Base-by-base conservation (phyloP, 1,140 invertebrate genomes). In the Pissodes strobi region DNA sequence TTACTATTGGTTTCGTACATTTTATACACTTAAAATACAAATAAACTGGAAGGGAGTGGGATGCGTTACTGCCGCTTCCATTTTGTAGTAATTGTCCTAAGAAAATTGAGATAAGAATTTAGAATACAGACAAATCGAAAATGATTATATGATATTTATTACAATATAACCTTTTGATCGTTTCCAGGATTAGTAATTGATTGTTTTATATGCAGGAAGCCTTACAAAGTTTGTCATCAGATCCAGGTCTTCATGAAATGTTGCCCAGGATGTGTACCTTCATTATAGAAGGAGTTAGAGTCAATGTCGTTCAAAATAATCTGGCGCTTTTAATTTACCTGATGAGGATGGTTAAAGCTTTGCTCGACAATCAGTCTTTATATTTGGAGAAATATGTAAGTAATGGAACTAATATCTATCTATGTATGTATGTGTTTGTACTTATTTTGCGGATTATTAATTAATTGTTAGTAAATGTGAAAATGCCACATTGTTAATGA, bases 221-320 rank as follows among this genome's bases (percentile, higher is more conserved):
- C 0, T 77, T 99, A 18, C 94, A 96, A 74, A 98, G 94, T 59
- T 81, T 99, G 39, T 90, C 94, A 1, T 93, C 90, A 22, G 98
- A 99, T 84, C 95, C 97, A 52, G 98, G 93, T n/a, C 81, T 99
- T 1, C 95, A 99, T 77, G 95, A 98, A 82, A 97, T 99, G 93
- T 78, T 99, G 34, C 97, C 98, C 1, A 86, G 96, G 69, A 93
- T 99, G 86, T 97, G 95, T 73, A 96, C 95, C 1, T 99, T 99
- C 76, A 98, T 99, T 72, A 92, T 94, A 0, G 97, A 99, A 82
- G 97, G 97, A 69, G 97, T 99, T 8, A 88, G 94, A 79, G 94
- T 98, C 0, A 99, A 99, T 83, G 94, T 99, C 6, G 96, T 98
- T 0, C 96, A 98, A 79, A 97, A 97, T 76, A 99, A 99, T 82